phyloP scores from a whole-genome alignment of 2,113 vertebrate species.

The Oreotrochilus melanogaster region DNA sequence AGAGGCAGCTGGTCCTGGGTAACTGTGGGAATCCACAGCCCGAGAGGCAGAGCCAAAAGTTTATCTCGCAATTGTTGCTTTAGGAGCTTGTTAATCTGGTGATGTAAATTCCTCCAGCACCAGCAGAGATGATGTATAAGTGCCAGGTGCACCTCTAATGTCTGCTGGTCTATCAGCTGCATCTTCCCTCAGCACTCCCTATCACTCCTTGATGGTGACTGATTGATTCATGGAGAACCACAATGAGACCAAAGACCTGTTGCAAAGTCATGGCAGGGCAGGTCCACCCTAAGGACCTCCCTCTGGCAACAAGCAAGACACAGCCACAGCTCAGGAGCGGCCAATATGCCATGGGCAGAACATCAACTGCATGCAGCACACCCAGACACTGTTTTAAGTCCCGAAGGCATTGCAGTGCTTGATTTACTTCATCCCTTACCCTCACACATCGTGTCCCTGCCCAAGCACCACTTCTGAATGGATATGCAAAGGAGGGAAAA shows the following conservation, averaged over 20 bases:
- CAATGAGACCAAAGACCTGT: not conserved
- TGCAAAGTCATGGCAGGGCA: not conserved
- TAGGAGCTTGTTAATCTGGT: not conserved
- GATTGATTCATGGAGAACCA: not conserved
- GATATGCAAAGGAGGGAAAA: not conserved
- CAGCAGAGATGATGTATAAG: not conserved
- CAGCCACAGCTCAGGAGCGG: rapidly evolving
- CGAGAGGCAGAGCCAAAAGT: not conserved
- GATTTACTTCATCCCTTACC: not conserved
- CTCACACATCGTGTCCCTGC: not conserved
- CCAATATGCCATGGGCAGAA: rapidly evolving
- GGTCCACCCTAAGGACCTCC: rapidly evolving
- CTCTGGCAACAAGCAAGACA: rapidly evolving
- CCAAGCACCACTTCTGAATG: not conserved
- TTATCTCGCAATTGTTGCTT: not conserved
- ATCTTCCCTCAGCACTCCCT: not conserved
- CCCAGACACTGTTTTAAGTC: not conserved
- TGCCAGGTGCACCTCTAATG: slow-evolving; percentile 28
- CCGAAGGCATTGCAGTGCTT: not conserved
- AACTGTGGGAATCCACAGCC: not conserved
- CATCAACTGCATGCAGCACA: too few relatives aligned
- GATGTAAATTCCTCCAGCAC: not conserved
- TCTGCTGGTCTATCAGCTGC: not conserved
- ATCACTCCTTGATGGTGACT: not conserved
- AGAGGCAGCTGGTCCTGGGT: not conserved